Conservation (phyloP, 1,140 invertebrate species). For the Brachystomella parvula region DNA sequence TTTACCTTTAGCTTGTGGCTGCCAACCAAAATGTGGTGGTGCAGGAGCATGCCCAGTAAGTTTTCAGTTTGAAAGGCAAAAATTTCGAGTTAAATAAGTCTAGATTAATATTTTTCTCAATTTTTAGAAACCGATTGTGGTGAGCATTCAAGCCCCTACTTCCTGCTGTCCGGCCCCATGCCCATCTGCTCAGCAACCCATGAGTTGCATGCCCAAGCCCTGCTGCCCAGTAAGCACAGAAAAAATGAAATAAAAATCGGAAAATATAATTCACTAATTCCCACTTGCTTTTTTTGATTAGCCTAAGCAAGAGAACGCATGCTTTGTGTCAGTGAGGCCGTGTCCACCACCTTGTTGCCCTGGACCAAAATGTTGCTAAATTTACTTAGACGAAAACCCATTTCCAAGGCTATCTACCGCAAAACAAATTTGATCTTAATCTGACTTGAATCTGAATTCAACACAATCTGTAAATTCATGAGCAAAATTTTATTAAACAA, state of each 20-base stretch:
- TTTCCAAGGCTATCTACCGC: no score
- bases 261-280: neutral
- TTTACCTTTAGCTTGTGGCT: neutral
- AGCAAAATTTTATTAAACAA: no score
- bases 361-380: neutral
- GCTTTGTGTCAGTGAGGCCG: neutral
- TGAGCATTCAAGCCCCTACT: neutral
- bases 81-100: no score
- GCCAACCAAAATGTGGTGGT: neutral
- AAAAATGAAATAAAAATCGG: neutral
- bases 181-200: neutral
- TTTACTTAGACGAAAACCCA: no score
- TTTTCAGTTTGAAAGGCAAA: no score
- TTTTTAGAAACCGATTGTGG: neutral
- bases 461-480: no score
- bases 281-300: neutral
- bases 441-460: no score
- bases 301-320: neutral
- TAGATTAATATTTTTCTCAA: neutral
- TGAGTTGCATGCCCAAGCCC: constrained; percentile 1
- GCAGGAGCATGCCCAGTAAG: neutral
- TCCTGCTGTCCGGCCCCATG: neutral
- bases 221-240: constrained; percentile 3
- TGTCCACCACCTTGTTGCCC: constrained; percentile 2
- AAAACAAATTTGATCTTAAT: no score